Percentiles rank a stretch among this genome's conserved stretches.
phyloP scores from a whole-genome alignment of 2,888 invertebrate species.

The Cordilura impudica region DNA sequence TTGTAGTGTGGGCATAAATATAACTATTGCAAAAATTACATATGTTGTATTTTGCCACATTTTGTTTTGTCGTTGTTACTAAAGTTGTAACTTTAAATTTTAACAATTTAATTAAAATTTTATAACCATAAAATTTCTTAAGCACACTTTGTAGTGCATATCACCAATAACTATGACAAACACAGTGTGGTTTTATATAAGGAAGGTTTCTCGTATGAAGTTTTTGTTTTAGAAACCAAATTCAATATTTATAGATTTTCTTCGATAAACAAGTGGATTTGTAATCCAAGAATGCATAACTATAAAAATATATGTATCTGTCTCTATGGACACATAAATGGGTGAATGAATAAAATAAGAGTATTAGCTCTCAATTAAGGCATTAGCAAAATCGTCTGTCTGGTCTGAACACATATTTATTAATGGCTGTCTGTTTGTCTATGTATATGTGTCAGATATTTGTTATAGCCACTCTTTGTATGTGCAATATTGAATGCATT shows the following conservation, averaged over 20 bases:
- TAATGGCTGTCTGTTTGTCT: neutral
- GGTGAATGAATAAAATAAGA: slow-evolving; percentile 16
- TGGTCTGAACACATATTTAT: slow-evolving; percentile 20
- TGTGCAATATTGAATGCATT: slow-evolving; percentile 38
- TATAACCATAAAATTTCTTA: slow-evolving; percentile 41
- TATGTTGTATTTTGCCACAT: neutral
- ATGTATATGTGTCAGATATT: slow-evolving; percentile 6
- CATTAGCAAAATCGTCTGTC: slow-evolving; percentile 45
- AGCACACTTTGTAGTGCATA: slow-evolving; percentile 39
- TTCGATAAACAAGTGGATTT: slow-evolving; percentile 20
- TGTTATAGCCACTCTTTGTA: slow-evolving; percentile 10
- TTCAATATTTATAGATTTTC: slow-evolving; percentile 12
- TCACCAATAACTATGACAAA: neutral
- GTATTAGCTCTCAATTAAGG: slow-evolving; percentile 51
- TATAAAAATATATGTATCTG: slow-evolving; percentile 28
- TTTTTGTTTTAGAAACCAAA: slow-evolving; percentile 27
- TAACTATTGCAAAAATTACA: too few species aligned
- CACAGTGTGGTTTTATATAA: neutral
- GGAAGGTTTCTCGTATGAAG: neutral
- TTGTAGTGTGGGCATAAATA: too few species aligned
- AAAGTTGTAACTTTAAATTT: slow-evolving; percentile 43
- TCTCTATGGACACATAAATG: slow-evolving; percentile 6
- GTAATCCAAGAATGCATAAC: slow-evolving; percentile 47
- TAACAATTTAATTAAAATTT: slow-evolving; percentile 60
- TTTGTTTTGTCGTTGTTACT: slow-evolving; percentile 6